Base-by-base conservation (phyloP, 2,888 invertebrate species). In the Dermolepida albohirtum region DNA sequence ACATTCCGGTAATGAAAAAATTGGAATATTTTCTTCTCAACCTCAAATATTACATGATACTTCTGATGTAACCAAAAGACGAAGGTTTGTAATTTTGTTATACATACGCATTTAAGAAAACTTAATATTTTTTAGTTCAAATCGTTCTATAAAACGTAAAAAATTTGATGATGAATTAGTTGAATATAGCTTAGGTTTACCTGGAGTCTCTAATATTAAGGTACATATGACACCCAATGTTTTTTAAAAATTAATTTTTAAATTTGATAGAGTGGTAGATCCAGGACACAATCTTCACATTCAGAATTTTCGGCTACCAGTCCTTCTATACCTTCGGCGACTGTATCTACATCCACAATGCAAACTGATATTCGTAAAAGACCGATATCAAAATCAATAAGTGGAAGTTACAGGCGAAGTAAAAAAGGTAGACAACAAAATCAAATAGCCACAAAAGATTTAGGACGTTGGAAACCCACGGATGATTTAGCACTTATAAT, bases 151-250 rank as follows among this genome's bases (percentile, higher is more conserved):
- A 76, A 98, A 97, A 82, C 88, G 98, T 0, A 92, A 95, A 77
- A 93, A 97, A 76, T 98, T 98, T 84, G 98, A 98, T 80, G 98
- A 98, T 87, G 98, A 98, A 84, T 85, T 98, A 67, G 97, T 98
- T 0, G 97, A 98, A 77, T 95, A 94, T 74, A 95, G 94, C 81
- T 84, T 93, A 67, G 90, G 91, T 57, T 83, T 90, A 75, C 89
- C 90, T 0, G 90, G 82, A 73, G 77, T 85, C 22, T 80, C 82
- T 12, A 80, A 78, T 66, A 75, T 82, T 50, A 83, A 83, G 76
- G 82, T 82, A 78, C 5, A 47, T 40, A 64, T 40, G 40, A 12
- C 14, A 29, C 8, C 12, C 16, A 29, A 34, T 34, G 8, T 39
- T 8, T 11, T 4, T 17, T 5, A 16, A 47, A 17, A 51, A 5